Conservation (phyloP, 2,113 vertebrate genomes). For the Etheostoma spectabile region DNA sequence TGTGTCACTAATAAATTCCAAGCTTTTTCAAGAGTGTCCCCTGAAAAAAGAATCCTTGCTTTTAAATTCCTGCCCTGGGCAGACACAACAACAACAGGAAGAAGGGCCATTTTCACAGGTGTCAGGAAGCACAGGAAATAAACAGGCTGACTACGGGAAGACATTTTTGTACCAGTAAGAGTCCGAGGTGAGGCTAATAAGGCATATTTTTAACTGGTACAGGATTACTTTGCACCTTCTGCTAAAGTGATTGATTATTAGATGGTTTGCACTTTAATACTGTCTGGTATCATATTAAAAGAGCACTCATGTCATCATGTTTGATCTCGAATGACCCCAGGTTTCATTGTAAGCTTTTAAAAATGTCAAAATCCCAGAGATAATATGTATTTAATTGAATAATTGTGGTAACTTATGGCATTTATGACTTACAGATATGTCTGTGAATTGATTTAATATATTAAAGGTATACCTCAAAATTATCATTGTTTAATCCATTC, state of each 20-base stretch:
- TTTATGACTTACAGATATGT: background rate
- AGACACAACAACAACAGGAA: constrained; percentile 99
- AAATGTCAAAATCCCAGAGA: background rate
- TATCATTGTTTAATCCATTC: background rate
- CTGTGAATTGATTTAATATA: background rate
- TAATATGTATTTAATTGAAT: background rate
- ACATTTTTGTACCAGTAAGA: constrained; percentile 73
- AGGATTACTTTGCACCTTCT: constrained; percentile 53
- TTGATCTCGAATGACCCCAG: background rate
- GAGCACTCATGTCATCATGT: background rate
- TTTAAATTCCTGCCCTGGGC: constrained; percentile 88
- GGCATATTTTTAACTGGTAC: constrained; percentile 73
- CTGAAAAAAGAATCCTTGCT: constrained; percentile 80
- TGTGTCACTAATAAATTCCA: constrained; percentile 79
- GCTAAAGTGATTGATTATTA: background rate
- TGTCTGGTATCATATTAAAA: background rate
- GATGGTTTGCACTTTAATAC: constrained; percentile 3
- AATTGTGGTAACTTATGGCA: background rate
- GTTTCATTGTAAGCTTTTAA: background rate
- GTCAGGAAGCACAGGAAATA: constrained; percentile 94
- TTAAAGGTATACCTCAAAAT: too few relatives aligned
- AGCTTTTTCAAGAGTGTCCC: constrained; percentile 78
- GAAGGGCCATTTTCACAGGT: constrained; percentile 93
- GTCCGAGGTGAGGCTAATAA: constrained; percentile 80
- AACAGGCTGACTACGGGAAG: constrained; percentile 86